Conservation (phyloP, 1,140 invertebrate species). For the Eupristina koningsbergeri region DNA sequence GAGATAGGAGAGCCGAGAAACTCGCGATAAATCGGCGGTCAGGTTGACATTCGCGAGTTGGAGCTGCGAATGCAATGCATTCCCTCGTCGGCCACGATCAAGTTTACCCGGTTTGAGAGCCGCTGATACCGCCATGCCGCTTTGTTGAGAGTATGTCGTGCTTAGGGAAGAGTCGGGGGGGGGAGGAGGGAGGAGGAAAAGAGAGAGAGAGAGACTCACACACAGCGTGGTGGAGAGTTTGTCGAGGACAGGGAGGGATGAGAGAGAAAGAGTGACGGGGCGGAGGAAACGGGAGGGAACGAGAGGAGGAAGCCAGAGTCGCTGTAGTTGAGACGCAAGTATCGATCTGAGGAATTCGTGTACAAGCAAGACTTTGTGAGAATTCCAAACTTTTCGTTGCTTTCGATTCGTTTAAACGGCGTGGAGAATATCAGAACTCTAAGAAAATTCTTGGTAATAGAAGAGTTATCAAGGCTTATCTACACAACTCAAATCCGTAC, state of each 20-base stretch:
- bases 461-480: background rate
- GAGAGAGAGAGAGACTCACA: background rate
- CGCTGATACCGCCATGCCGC: background rate
- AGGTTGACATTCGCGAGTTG: background rate
- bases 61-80: background rate
- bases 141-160: background rate
- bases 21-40: constrained; percentile 11
- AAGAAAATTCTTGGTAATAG: background rate
- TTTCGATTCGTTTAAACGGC: background rate
- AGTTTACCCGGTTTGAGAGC: background rate
- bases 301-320: background rate
- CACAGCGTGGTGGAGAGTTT: too few relatives aligned
- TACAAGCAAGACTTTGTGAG: background rate
- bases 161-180: background rate
- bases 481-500: background rate
- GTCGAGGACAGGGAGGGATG: background rate
- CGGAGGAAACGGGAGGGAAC: too few relatives aligned
- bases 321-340: background rate
- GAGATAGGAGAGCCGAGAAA: background rate
- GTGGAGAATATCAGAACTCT: background rate
- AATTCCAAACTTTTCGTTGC: background rate
- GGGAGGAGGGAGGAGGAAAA: background rate
- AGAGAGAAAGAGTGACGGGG: background rate
- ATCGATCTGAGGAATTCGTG: constrained; percentile 9
- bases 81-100: background rate